A percentile compares a stretch with the other conserved stretches of the same genome.
Evolutionary conservation across 2,888 invertebrate genomes (phyloP).

Genomic region (Stramonita haemastoma): DNA sequence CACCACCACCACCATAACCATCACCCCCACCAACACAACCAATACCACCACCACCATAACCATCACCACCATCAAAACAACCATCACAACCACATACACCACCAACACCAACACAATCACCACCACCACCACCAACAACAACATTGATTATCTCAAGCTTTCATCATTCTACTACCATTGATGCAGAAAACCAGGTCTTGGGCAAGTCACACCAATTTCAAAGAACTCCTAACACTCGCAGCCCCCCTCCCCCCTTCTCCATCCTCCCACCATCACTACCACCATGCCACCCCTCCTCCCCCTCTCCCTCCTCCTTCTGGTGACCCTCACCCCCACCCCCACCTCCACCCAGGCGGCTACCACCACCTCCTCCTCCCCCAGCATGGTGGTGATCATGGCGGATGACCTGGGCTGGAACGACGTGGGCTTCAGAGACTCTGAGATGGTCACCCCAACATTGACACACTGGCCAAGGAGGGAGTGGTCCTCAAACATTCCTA

Average conservation of each 20-base stretch:
- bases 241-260: neutral
- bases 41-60: too few species aligned
- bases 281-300: neutral
- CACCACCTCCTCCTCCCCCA: neutral
- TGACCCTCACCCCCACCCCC: neutral
- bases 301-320: neutral
- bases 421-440: conserved; percentile 76
- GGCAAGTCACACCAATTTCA: neutral
- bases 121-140: too few species aligned
- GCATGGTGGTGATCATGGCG: conserved; percentile 49
- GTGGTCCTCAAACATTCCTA: conserved; percentile 75
- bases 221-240: neutral
- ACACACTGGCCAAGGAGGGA: conserved; percentile 71
- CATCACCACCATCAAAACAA: too few species aligned
- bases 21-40: too few species aligned
- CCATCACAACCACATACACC: too few species aligned
- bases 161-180: neutral
- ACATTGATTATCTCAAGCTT: neutral
- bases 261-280: neutral
- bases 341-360: neutral
- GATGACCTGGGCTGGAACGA: conserved; percentile 74
- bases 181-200: neutral
- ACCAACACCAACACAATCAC: too few species aligned
- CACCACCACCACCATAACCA: too few species aligned
- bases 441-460: conserved; percentile 74